A percentile compares a stretch with the other conserved stretches of the same genome.
Conservation (phyloP, 35 echinoderm and acorn worm species). For the Ptychodera flava region DNA sequence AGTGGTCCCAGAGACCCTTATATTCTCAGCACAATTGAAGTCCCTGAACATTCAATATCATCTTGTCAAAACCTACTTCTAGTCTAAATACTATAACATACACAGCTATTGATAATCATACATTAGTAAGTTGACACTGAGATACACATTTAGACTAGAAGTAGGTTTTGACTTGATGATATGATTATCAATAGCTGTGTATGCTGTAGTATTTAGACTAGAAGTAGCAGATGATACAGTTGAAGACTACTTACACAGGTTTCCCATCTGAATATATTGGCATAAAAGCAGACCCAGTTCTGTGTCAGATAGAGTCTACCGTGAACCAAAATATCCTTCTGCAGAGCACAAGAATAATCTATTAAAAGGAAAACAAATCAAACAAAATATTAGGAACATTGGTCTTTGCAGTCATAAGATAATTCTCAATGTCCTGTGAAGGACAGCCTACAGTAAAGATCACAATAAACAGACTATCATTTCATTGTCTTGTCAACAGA, state of each 20-base stretch:
- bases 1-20: too few species aligned
- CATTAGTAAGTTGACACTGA: too few species aligned
- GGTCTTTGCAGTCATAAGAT: background rate
- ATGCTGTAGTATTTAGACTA: too few species aligned
- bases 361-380: background rate
- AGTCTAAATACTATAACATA: too few species aligned
- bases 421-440: background rate
- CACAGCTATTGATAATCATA: too few species aligned
- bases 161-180: too few species aligned
- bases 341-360: constrained; percentile 96
- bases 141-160: too few species aligned
- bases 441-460: background rate
- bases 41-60: too few species aligned
- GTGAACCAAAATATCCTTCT: constrained; percentile 97
- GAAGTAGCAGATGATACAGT: too few species aligned
- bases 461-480: background rate
- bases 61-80: too few species aligned
- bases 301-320: constrained; percentile 90
- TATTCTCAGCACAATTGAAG: too few species aligned
- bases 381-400: background rate
- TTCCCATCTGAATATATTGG: constrained; percentile 99
- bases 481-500: background rate
- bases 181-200: too few species aligned
- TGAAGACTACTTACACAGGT: constrained; percentile 78
- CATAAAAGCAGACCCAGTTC: constrained; percentile 95